Evolutionary conservation across 2,888 invertebrate genomes (phyloP), one percentile per base, ranked within the genome.

Genomic region (Pachliopta kotzebuea): DNA sequence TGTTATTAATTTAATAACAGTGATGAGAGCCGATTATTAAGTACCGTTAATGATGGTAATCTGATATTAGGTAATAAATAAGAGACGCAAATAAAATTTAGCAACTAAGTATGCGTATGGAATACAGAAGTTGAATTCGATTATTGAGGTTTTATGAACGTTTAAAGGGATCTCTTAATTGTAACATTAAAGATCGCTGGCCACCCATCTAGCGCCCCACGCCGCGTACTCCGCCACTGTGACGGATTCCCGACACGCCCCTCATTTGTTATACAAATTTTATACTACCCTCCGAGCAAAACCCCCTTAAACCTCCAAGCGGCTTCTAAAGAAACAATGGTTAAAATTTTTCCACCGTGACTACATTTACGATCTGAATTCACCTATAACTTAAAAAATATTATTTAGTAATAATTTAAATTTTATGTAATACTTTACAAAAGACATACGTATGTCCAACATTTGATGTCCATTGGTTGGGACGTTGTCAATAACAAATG

Each of bases 211-310:
- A 83, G 89, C 82, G 76, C 86, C 87, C 83, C 89, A 88, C 90
- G 79, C 85, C 73, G 72, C 70, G 75, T 76, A 76, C 74, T 70
- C 74, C 72, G 89, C 90, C 90, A 90, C 91, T 90, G 90, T 91
- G 90, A 89, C 91, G 90, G 90, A 91, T 90, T 76, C 89, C 78
- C 71, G 76, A 45, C 85, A 84, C 90, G 90, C 90, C 91, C 86
- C 88, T 90, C 90, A 90, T 90, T 89, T 90, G 88, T 90, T 91
- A 91, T 90, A 91, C 90, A 91, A 90, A 90, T 90, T 90, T 90
- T 88, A 90, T 88, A 89, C 90, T 89, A 89, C 88, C 90, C 90
- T 90, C 81, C 84, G 79, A 90, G 89, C 89, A 76, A 87, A 86
- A 83, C 72, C 74, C 69, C 72, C 75, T 74, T 73, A 75, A 76